Evolutionary conservation across 2,888 invertebrate genomes (phyloP).

Genomic region (Microplitis deprimator): DNA sequence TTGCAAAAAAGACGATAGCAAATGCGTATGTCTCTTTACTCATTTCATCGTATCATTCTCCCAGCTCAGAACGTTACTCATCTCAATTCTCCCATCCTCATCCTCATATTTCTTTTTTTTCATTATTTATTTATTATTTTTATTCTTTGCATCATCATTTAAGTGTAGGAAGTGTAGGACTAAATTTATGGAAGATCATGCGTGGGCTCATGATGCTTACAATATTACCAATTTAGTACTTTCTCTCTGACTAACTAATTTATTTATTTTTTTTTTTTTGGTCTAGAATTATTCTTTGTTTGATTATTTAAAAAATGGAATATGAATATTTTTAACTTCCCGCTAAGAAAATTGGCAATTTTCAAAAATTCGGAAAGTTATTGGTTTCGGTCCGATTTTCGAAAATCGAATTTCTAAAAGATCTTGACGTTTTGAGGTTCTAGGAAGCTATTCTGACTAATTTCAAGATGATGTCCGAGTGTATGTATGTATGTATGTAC

Average conservation of each 20-base stretch:
- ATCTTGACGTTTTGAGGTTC: too few relatives aligned
- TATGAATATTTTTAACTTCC: too few relatives aligned
- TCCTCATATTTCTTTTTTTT: neutral
- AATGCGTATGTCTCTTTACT: slow-evolving; percentile 1
- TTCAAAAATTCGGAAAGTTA: too few relatives aligned
- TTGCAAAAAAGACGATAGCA: neutral
- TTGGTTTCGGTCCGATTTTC: too few relatives aligned
- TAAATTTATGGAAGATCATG: neutral
- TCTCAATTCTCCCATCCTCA: neutral
- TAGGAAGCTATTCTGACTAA: too few relatives aligned
- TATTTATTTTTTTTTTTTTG: too few relatives aligned
- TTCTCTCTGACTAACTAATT: neutral
- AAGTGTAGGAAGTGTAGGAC: neutral
- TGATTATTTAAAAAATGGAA: too few relatives aligned
- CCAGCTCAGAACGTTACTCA: slow-evolving; percentile 10
- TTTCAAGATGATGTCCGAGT: too few relatives aligned
- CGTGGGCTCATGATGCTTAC: neutral
- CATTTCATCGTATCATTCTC: neutral
- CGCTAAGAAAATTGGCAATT: too few relatives aligned
- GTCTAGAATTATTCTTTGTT: too few relatives aligned
- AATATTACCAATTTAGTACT: neutral
- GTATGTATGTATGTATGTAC: too few relatives aligned
- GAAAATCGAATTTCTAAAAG: too few relatives aligned
- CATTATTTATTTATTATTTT: neutral
- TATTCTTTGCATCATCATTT: neutral